phyloP scores from a whole-genome alignment of 2,888 invertebrate genomes.

The Chrysotoxum bicinctum region DNA sequence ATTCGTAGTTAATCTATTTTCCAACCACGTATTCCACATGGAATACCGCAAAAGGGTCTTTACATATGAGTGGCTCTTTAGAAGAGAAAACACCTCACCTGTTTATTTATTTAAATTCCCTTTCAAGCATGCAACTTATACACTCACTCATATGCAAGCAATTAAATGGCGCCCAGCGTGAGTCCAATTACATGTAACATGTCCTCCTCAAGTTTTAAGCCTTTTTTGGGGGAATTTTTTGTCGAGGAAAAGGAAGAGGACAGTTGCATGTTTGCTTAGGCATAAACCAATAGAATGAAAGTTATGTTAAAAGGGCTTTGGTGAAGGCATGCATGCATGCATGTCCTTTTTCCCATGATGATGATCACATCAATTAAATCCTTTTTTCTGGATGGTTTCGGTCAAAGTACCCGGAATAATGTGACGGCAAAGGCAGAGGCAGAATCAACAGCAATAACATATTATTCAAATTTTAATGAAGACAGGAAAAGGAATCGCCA shows the following conservation, averaged over 20 bases:
- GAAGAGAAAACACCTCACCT: conserved; percentile 9
- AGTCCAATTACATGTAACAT: conserved; percentile 58
- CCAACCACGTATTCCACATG: conserved; percentile 3
- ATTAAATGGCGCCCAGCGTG: conserved; percentile 56
- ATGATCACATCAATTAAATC: conserved; percentile 66
- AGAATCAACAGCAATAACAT: conserved; percentile 53
- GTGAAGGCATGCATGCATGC: conserved; percentile 19
- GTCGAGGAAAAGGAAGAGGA: not conserved
- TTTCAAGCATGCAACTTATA: not conserved
- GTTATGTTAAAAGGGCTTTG: conserved; percentile 26
- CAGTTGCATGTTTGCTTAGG: conserved; percentile 41
- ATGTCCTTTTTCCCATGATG: conserved; percentile 41
- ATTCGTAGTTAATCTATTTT: not conserved
- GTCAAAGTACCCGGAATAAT: conserved; percentile 68
- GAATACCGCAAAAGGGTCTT: conserved; percentile 33
- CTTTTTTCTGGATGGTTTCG: conserved; percentile 68
- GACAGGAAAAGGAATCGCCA: not conserved
- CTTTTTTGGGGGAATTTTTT: conserved; percentile 8
- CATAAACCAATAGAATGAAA: conserved; percentile 18
- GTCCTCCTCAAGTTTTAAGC: not conserved
- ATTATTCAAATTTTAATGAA: conserved; percentile 69
- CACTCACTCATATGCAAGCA: conserved; percentile 7
- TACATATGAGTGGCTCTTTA: conserved; percentile 38
- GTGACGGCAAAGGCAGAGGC: conserved; percentile 13
- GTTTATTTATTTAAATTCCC: not conserved